Evolutionary conservation across 2,797 vertebrate species (phyloP).

Genomic region (Manis pentadactyla): DNA sequence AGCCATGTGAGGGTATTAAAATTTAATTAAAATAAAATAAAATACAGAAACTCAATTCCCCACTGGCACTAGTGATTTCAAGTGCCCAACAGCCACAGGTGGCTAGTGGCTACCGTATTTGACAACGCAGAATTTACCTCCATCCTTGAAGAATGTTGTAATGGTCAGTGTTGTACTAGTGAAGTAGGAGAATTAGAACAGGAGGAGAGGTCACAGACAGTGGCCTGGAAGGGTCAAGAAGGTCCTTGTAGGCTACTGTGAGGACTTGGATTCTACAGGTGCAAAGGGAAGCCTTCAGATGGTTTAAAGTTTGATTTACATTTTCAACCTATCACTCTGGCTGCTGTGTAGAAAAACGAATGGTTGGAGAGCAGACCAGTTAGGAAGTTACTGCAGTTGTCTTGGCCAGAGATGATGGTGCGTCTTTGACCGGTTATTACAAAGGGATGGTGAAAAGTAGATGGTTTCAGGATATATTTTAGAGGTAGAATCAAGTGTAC

Average conservation of each 20-base stretch:
- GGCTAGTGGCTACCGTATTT: background rate
- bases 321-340: background rate
- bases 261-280: background rate
- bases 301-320: background rate
- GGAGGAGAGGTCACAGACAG: background rate
- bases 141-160: background rate
- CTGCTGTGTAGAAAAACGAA: background rate
- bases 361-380: background rate
- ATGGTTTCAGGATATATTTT: background rate
- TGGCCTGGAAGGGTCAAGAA: background rate
- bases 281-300: background rate
- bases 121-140: background rate
- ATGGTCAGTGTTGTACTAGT: background rate
- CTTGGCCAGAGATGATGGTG: background rate
- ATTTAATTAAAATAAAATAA: constrained; percentile 12
- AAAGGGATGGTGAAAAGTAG: background rate
- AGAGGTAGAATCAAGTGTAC: background rate
- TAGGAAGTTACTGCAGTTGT: background rate
- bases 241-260: background rate
- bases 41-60: background rate
- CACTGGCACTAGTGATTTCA: background rate
- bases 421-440: background rate
- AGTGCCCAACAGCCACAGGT: background rate
- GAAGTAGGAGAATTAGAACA: background rate
- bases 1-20: background rate